Percentiles rank a stretch among this genome's conserved stretches.
phyloP scores from a whole-genome alignment of 30 jellyfish, hydroid and myxozoan species.

The Catostylus mosaicus region DNA sequence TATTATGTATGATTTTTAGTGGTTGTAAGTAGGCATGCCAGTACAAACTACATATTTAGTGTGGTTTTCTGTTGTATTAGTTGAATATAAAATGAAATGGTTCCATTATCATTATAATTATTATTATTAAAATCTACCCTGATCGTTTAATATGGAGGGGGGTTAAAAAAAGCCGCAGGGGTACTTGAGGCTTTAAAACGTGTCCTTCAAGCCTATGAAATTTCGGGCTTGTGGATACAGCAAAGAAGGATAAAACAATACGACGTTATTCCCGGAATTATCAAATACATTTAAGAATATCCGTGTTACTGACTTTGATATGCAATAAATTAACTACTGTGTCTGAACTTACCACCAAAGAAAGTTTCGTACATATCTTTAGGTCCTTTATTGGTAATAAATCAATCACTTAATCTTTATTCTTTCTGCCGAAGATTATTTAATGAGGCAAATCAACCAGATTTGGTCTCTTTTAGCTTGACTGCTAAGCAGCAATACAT shows the following conservation, averaged over 20 bases:
- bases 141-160: no score
- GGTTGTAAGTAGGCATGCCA: no score
- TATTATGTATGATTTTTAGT: no score
- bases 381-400: conserved; percentile 20
- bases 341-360: conserved; percentile 37
- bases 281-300: not conserved
- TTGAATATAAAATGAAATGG: no score
- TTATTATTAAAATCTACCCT: no score
- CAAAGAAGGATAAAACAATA: not conserved
- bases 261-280: not conserved
- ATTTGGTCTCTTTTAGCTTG: not conserved
- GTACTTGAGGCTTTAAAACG: no score
- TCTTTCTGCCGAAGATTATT: conserved; percentile 1
- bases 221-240: no score
- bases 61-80: no score
- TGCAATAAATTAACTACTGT: conserved; percentile 18
- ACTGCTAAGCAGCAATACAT: conserved; percentile 14
- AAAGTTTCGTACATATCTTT: conserved; percentile 1
- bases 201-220: no score
- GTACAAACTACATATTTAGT: no score
- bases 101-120: no score
- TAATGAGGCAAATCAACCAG: conserved; percentile 23
- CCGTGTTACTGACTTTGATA: not conserved
- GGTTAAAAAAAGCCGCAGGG: no score
- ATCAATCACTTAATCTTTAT: conserved; percentile 12